phyloP scores from a whole-genome alignment of 1,140 invertebrate species.

The Steinernema khuongi region DNA sequence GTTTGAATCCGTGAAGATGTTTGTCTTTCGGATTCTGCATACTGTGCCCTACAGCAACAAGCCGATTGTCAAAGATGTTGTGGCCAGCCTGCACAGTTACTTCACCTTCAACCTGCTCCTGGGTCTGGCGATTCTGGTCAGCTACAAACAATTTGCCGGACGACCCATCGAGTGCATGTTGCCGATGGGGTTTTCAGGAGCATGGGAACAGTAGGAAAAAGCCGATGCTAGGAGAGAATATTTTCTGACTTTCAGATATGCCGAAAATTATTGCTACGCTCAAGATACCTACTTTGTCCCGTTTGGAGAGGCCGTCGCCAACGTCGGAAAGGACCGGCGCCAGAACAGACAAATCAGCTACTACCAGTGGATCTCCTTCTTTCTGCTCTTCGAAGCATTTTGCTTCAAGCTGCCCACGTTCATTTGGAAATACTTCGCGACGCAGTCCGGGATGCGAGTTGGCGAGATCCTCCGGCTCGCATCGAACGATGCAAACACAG shows the following conservation, averaged over 20 bases:
- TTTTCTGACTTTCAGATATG: constrained; percentile 37
- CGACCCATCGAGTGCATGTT: constrained; percentile 55
- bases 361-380: constrained; percentile 63
- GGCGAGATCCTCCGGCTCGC: constrained; percentile 53
- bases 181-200: constrained; percentile 36
- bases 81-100: constrained; percentile 54
- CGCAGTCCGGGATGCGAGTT: constrained; percentile 55
- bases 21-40: constrained; percentile 51
- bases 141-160: constrained; percentile 57
- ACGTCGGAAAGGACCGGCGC: constrained; percentile 23
- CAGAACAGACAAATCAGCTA: constrained; percentile 50
- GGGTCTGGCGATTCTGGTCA: constrained; percentile 50
- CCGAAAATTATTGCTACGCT: constrained; percentile 54
- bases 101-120: constrained; percentile 51
- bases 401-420: constrained; percentile 60
- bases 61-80: constrained; percentile 46
- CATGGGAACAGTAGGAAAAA: constrained; percentile 39
- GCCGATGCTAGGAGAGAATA: constrained; percentile 27
- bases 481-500: constrained; percentile 47
- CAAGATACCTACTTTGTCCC: constrained; percentile 55
- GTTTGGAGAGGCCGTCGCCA: constrained; percentile 36
- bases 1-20: constrained; percentile 34
- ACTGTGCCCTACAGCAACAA: constrained; percentile 51
- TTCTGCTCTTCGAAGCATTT: constrained; percentile 60
- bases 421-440: constrained; percentile 60